These are phyloP conservation scores for Todiramphus saurophagus DNA, from an alignment of 2,113 vertebrate genomes.

Conservation along the genomic window DNA sequence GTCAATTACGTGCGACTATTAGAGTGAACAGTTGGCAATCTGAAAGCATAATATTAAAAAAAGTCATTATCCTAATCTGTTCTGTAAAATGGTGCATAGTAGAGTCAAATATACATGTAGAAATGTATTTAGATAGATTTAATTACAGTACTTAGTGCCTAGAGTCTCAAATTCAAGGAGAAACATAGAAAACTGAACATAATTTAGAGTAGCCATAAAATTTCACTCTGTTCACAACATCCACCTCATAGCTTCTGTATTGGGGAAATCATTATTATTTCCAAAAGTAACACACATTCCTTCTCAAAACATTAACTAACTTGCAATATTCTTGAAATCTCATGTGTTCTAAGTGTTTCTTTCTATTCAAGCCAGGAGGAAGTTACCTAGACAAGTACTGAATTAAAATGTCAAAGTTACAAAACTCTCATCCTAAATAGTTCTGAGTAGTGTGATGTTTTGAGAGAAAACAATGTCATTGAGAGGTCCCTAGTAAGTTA, in stretches of 20 bases:
- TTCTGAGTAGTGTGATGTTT: background rate
- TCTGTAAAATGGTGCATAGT: constrained; percentile 15
- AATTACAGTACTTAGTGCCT: background rate
- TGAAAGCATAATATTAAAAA: constrained; percentile 38
- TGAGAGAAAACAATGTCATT: background rate
- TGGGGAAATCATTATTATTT: background rate
- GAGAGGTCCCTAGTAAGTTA: background rate
- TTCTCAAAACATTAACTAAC: background rate
- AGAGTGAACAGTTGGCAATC: background rate
- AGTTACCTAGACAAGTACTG: background rate
- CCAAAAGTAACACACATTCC: background rate
- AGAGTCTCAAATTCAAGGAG: constrained; percentile 12
- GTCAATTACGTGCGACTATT: background rate
- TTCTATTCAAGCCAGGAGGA: background rate
- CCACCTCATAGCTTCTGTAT: background rate
- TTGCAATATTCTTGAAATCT: background rate
- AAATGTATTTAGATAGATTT: background rate
- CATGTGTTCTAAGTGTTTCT: background rate
- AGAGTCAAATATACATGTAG: background rate
- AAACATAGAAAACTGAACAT: background rate
- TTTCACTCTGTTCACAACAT: background rate
- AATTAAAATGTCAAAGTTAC: background rate
- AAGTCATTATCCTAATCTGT: constrained; percentile 31
- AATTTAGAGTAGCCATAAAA: background rate
- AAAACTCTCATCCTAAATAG: background rate